Percentiles rank a stretch among this genome's conserved stretches.
Evolutionary conservation across 2,888 invertebrate genomes (phyloP).

Genomic region (Odontomyia ornata): DNA sequence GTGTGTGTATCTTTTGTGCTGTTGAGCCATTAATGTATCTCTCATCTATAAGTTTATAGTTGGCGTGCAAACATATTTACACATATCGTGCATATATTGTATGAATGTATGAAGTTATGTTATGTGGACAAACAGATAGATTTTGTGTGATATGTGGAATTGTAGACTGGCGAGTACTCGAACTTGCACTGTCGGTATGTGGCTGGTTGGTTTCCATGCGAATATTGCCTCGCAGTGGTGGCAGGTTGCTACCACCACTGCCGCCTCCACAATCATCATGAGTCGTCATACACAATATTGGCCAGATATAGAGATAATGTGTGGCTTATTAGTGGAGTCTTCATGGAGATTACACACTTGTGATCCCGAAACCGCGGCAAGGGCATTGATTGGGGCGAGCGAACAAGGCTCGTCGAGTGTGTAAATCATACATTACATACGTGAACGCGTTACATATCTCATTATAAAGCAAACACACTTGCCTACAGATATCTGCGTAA

Average conservation of each 20-base stretch:
- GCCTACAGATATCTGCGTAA: not conserved
- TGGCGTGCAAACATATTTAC: not conserved
- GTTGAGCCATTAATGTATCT: not conserved
- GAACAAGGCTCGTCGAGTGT: not conserved
- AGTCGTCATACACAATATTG: not conserved
- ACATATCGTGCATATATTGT: not conserved
- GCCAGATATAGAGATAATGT: not conserved
- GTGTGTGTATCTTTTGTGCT: not conserved
- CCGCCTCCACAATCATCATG: not conserved
- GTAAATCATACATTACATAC: slow-evolving; percentile 12
- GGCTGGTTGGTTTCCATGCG: not conserved
- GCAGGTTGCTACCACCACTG: not conserved
- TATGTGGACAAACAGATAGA: not conserved
- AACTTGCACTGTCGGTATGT: slow-evolving; percentile 1
- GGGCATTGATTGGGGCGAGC: slow-evolving; percentile 27
- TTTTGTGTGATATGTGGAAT: not conserved
- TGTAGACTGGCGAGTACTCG: not conserved
- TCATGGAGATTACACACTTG: slow-evolving; percentile 20
- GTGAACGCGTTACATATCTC: not conserved
- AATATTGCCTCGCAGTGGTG: not conserved
- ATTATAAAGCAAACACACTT: not conserved
- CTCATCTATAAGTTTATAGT: not conserved
- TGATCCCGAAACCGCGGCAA: not conserved
- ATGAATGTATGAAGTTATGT: not conserved
- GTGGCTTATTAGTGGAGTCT: slow-evolving; percentile 21